Evolutionary conservation across 2,888 invertebrate genomes (phyloP).

Genomic region (Apocheima hispidaria): DNA sequence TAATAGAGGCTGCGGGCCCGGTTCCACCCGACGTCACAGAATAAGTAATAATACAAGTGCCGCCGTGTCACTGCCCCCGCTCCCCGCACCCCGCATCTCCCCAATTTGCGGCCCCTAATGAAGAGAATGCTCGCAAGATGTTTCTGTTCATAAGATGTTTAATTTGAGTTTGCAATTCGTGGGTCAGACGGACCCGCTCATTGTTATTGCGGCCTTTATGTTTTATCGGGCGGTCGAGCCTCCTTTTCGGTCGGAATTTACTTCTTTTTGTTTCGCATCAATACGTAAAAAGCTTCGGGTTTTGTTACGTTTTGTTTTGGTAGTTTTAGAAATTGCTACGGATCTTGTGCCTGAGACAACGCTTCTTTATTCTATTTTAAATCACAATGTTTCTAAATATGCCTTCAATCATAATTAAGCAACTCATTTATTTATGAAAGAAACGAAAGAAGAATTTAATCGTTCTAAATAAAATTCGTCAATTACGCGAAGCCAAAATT

Average conservation of each 20-base stretch:
- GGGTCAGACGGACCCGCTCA: slow-evolving; percentile 77
- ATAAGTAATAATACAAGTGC: slow-evolving; percentile 35
- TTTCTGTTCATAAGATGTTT: slow-evolving; percentile 85
- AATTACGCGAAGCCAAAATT: too few species aligned
- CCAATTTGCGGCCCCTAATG: slow-evolving; percentile 84
- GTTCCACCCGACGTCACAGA: slow-evolving; percentile 12
- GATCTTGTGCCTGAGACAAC: background rate
- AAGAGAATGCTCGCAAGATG: slow-evolving; percentile 84
- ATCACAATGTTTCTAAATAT: background rate
- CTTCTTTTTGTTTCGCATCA: slow-evolving; percentile 31
- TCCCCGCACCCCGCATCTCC: slow-evolving; percentile 48
- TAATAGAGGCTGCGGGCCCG: slow-evolving; percentile 77
- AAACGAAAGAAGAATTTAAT: too few species aligned
- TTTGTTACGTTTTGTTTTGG: slow-evolving; percentile 23
- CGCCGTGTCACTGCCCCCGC: slow-evolving; percentile 76
- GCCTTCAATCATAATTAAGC: too few species aligned
- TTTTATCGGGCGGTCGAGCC: slow-evolving; percentile 55
- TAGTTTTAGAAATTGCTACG: slow-evolving; percentile 3
- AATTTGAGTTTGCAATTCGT: slow-evolving; percentile 82
- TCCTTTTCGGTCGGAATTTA: slow-evolving; percentile 22
- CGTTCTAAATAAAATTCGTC: too few species aligned
- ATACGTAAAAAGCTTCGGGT: slow-evolving; percentile 28
- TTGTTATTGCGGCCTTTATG: slow-evolving; percentile 77
- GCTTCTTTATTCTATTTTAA: background rate
- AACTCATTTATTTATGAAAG: too few species aligned